Conservation (phyloP, 2,797 vertebrate species). For the Nyctalus aviator region DNA sequence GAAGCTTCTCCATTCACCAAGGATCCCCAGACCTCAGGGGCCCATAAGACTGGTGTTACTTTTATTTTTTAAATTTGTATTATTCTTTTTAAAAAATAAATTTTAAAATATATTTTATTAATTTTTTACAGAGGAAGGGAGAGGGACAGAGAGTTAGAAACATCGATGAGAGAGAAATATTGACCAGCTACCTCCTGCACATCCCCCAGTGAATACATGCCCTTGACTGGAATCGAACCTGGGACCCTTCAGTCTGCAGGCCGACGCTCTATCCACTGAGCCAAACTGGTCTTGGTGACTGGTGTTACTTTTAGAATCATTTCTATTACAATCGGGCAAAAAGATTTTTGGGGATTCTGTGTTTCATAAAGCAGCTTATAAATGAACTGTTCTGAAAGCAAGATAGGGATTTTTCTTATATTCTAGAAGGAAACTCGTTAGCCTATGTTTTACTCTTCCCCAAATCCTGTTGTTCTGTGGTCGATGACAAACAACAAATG, state of each 20-base stretch:
- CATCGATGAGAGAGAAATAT: no score
- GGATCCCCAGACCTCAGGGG: neutral
- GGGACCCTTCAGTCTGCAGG: no score
- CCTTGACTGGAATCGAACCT: no score
- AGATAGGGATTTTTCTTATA: neutral
- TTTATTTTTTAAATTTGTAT: neutral
- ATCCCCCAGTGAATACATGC: no score
- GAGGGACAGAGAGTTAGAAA: no score
- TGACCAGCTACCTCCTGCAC: no score
- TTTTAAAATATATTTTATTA: no score
- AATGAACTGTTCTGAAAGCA: neutral
- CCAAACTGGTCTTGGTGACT: neutral
- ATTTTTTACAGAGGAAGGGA: no score
- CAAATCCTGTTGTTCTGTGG: neutral
- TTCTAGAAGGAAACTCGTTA: neutral
- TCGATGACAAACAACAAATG: neutral
- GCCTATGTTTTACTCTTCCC: conserved; percentile 3
- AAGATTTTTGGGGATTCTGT: neutral
- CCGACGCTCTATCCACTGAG: no score
- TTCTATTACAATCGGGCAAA: neutral
- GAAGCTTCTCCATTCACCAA: neutral
- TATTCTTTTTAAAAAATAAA: no score
- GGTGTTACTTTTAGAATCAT: neutral
- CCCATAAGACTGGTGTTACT: neutral
- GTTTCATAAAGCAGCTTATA: conserved; percentile 12